Conservation (phyloP, 2,113 vertebrate genomes). For the Pelusios castaneus region DNA sequence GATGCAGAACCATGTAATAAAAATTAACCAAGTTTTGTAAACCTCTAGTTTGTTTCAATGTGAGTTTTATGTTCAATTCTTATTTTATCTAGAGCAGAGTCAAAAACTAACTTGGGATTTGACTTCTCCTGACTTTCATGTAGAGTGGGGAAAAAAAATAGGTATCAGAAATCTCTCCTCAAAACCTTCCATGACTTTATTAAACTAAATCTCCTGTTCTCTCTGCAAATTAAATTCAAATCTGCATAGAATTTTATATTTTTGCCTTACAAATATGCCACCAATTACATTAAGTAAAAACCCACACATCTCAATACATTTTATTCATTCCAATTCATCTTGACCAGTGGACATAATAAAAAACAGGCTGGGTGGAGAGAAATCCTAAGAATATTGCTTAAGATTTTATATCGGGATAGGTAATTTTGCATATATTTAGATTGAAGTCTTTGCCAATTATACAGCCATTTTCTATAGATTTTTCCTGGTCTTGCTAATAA, state of each 20-base stretch:
- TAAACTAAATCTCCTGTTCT: slow-evolving; percentile 20
- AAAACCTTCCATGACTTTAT: background rate
- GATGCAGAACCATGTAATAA: background rate
- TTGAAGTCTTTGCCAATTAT: slow-evolving; percentile 50
- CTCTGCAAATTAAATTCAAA: slow-evolving; percentile 46
- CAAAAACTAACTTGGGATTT: background rate
- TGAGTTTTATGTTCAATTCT: background rate
- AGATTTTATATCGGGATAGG: slow-evolving; percentile 40
- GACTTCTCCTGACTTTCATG: background rate
- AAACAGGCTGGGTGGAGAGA: background rate
- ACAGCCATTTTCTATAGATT: slow-evolving; percentile 37
- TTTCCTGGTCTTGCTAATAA: slow-evolving; percentile 16
- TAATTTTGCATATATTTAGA: slow-evolving; percentile 55
- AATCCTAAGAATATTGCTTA: background rate
- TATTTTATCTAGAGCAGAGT: background rate
- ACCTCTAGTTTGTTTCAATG: background rate
- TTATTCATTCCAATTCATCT: slow-evolving; percentile 48
- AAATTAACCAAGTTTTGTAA: background rate
- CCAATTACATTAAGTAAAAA: slow-evolving; percentile 43
- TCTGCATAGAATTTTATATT: background rate
- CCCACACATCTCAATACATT: slow-evolving; percentile 56
- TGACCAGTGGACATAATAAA: slow-evolving; percentile 62
- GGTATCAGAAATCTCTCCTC: background rate
- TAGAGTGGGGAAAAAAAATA: background rate
- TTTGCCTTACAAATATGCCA: slow-evolving; percentile 58